phyloP scores from a whole-genome alignment of 2,888 invertebrate genomes.

The Pristionchus japonicus region DNA sequence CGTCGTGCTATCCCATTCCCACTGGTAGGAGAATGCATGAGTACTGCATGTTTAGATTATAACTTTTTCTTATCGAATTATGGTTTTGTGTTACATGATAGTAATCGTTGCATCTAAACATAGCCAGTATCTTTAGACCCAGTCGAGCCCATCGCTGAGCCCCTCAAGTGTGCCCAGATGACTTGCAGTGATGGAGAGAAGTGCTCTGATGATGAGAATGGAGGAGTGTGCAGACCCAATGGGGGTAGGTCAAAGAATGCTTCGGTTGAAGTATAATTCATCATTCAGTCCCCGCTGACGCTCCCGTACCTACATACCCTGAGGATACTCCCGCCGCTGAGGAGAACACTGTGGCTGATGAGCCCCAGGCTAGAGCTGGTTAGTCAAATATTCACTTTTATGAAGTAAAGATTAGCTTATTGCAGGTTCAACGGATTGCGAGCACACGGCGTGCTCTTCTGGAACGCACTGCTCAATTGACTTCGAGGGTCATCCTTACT shows the following conservation, averaged over 20 bases:
- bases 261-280: background rate
- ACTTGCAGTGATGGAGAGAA: background rate
- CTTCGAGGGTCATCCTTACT: conserved; percentile 14
- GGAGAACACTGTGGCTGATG: background rate
- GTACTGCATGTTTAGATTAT: background rate
- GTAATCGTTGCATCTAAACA: background rate
- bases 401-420: no score
- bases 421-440: background rate
- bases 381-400: background rate
- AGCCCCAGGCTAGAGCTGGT: background rate
- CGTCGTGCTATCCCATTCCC: conserved; percentile 25
- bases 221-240: background rate
- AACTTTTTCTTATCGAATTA: background rate
- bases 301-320: background rate
- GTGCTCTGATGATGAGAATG: conserved; percentile 16
- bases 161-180: conserved; percentile 8
- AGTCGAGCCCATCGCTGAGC: background rate
- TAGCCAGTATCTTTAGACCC: background rate
- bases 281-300: background rate
- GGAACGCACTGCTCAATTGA: conserved; percentile 3
- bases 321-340: background rate
- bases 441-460: background rate
- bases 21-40: conserved; percentile 4
- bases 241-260: background rate
- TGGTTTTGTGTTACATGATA: background rate